Evolutionary conservation across 1,140 invertebrate species (phyloP).

Genomic region (Solenopsis invicta): DNA sequence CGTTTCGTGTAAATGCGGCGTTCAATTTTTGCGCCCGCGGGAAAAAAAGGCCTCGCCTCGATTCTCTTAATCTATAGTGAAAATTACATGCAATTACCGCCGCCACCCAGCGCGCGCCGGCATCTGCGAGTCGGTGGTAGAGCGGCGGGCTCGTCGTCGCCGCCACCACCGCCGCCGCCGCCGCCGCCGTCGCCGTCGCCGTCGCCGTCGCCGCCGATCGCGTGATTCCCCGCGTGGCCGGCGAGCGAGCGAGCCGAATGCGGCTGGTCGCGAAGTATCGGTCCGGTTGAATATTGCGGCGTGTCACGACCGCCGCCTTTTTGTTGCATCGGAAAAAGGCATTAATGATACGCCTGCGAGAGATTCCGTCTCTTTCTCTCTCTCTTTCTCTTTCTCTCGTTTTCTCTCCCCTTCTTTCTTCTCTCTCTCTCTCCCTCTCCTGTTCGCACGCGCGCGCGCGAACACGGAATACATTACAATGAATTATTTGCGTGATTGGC

Average conservation of each 20-base stretch:
- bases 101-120: slow-evolving; percentile 76
- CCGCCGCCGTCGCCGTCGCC: too few species aligned
- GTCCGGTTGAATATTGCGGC: slow-evolving; percentile 72
- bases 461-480: slow-evolving; percentile 54
- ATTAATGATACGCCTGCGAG: slow-evolving; percentile 75
- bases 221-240: slow-evolving; percentile 75
- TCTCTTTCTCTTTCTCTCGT: background rate
- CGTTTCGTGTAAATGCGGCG: slow-evolving; percentile 72
- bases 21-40: slow-evolving; percentile 67
- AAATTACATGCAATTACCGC: slow-evolving; percentile 78
- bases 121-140: slow-evolving; percentile 76
- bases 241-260: slow-evolving; percentile 69
- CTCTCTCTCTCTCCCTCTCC: too few species aligned
- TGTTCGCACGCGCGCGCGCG: background rate
- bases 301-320: slow-evolving; percentile 75
- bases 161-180: slow-evolving; percentile 56
- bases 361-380: slow-evolving; percentile 18
- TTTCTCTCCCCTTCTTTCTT: background rate
- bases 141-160: slow-evolving; percentile 67
- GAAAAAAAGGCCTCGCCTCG: slow-evolving; percentile 68
- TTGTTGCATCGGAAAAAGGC: slow-evolving; percentile 70
- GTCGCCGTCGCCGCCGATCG: too few species aligned
- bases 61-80: slow-evolving; percentile 79
- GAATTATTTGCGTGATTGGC: slow-evolving; percentile 50
- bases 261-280: slow-evolving; percentile 59